Percentiles rank a stretch among this genome's conserved stretches.
These are phyloP conservation scores for Actenoides hombroni DNA, from an alignment of 2,113 vertebrate species.

Conservation along the genomic window DNA sequence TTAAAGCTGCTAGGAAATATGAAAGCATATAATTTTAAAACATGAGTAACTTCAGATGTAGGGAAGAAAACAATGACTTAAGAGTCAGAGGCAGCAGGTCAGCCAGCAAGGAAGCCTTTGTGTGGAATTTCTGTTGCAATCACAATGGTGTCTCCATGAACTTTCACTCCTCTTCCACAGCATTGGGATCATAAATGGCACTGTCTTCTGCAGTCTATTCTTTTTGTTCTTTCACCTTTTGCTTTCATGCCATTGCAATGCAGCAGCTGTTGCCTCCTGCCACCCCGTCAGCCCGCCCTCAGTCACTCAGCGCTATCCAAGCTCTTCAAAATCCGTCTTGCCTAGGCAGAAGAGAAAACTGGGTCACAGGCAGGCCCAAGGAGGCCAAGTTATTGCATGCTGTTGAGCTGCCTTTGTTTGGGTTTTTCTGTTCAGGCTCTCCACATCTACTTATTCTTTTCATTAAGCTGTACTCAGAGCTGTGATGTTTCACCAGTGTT, in stretches of 20 bases:
- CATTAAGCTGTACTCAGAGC: background rate
- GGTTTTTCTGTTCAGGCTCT: background rate
- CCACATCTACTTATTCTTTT: background rate
- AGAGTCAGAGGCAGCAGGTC: background rate
- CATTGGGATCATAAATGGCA: rapidly evolving
- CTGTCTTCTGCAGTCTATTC: background rate
- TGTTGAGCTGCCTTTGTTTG: background rate
- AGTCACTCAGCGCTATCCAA: rapidly evolving
- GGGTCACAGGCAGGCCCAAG: background rate
- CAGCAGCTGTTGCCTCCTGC: background rate
- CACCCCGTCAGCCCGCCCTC: rapidly evolving
- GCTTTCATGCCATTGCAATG: background rate
- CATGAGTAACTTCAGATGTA: background rate
- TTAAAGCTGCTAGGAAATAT: background rate
- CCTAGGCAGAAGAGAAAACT: background rate
- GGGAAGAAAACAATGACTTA: background rate
- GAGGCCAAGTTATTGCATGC: background rate
- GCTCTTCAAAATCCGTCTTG: background rate
- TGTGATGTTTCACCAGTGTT: background rate
- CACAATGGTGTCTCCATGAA: background rate
- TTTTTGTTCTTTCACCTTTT: background rate
- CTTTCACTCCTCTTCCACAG: background rate
- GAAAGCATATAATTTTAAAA: background rate
- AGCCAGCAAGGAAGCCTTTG: background rate
- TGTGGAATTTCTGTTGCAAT: background rate